These are phyloP conservation scores for Odontocerum albicorne DNA, from an alignment of 2,888 invertebrate species.

Conservation along the genomic window DNA sequence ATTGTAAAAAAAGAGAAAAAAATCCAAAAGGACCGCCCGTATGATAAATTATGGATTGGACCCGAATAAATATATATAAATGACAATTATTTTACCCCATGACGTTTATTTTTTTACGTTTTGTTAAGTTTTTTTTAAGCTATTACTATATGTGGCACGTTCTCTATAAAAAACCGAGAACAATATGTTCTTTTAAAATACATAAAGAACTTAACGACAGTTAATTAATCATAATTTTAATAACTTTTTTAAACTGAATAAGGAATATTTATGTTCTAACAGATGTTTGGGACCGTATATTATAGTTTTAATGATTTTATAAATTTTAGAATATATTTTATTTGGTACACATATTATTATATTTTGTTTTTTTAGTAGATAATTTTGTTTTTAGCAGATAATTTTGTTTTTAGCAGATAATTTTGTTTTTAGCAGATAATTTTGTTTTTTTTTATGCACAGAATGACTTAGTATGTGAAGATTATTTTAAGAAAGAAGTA, in stretches of 20 bases:
- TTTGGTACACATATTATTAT: no score
- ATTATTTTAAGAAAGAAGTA: no score
- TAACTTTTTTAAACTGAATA: conserved; percentile 1
- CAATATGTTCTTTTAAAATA: conserved; percentile 6
- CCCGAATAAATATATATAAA: conserved; percentile 30
- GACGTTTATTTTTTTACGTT: conserved; percentile 11
- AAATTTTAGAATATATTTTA: no score
- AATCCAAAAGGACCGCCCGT: conserved; percentile 21
- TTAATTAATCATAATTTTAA: conserved; percentile 12
- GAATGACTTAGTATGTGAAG: no score
- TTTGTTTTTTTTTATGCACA: no score
- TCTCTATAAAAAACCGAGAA: conserved; percentile 16
- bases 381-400: no score
- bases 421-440: no score
- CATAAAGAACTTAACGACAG: background rate
- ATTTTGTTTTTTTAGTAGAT: no score
- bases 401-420: no score
- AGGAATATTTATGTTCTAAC: no score
- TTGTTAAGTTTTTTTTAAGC: conserved; percentile 14
- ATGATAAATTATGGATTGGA: conserved; percentile 32
- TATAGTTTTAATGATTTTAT: no score
- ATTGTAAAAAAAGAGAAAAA: conserved; percentile 13
- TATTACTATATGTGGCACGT: conserved; percentile 26
- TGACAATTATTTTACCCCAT: conserved; percentile 26
- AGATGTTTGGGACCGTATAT: no score